Percentiles rank a stretch among this genome's conserved stretches.
These are phyloP conservation scores for Mesorhabditis spiculigera DNA, from an alignment of 2,888 invertebrate species.

Conservation along the genomic window DNA sequence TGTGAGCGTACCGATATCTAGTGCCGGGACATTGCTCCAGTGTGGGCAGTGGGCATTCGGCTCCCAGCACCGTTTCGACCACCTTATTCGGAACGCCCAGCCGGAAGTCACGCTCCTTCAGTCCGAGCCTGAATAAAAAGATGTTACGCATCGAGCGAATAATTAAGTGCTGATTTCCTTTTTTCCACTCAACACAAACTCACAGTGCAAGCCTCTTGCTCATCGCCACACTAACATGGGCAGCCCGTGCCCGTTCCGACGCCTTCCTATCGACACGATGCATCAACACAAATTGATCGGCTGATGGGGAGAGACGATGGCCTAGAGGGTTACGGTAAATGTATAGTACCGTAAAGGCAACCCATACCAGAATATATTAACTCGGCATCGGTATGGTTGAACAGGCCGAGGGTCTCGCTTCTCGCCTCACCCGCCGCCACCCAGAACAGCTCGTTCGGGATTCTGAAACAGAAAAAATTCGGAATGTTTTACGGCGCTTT, in stretches of 20 bases:
- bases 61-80: constrained; percentile 34
- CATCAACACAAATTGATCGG: constrained; percentile 27
- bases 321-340: constrained; percentile 16
- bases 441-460: constrained; percentile 46
- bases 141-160: no score
- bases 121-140: constrained; percentile 30
- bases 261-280: constrained; percentile 23
- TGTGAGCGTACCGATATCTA: constrained; percentile 33
- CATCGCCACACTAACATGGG: constrained; percentile 24
- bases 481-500: no score
- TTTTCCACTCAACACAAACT: not conserved
- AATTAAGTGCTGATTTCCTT: no score
- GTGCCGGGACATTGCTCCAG: constrained; percentile 34
- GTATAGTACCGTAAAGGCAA: not conserved
- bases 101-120: constrained; percentile 37
- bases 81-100: constrained; percentile 38
- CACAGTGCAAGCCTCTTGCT: constrained; percentile 33
- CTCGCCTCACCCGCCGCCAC: constrained; percentile 50
- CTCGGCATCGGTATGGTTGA: constrained; percentile 44
- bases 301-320: constrained; percentile 28
- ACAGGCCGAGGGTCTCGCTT: constrained; percentile 39
- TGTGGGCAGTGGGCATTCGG: constrained; percentile 33
- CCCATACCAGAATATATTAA: constrained; percentile 29
- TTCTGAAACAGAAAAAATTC: no score
- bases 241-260: not conserved